Evolutionary conservation across 2,113 vertebrate species (phyloP).

Genomic region (Thalassarche chlororhynchos): DNA sequence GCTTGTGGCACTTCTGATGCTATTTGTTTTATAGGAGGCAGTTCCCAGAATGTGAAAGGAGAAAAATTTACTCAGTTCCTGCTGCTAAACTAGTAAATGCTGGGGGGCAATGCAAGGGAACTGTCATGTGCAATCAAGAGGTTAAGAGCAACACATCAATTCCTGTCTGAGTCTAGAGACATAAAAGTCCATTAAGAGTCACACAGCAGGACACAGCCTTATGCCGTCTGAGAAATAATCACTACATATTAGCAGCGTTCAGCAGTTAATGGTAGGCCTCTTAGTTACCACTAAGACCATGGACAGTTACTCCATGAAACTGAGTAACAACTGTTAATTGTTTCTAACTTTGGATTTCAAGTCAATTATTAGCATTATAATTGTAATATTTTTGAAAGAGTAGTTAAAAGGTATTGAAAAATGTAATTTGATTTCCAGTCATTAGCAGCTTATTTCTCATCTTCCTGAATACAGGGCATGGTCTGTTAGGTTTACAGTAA

Average conservation of each 20-base stretch:
- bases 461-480: neutral
- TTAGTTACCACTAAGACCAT: neutral
- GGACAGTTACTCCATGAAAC: slow-evolving; percentile 1
- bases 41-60: neutral
- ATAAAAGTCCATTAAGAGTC: neutral
- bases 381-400: slow-evolving; percentile 23
- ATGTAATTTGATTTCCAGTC: neutral
- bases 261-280: neutral
- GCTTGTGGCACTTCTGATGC: neutral
- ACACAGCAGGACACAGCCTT: neutral
- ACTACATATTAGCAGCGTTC: neutral
- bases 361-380: slow-evolving; percentile 4
- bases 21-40: neutral
- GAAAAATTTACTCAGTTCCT: neutral
- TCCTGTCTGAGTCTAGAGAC: neutral
- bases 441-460: slow-evolving; percentile 31
- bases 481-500: neutral
- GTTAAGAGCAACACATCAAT: neutral
- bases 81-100: neutral
- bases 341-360: slow-evolving; percentile 26
- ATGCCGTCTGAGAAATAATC: slow-evolving; percentile 31
- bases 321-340: neutral
- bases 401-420: slow-evolving; percentile 17
- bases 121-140: neutral
- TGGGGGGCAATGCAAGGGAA: neutral